Base-by-base conservation (phyloP, 2,113 vertebrate genomes). In the Pleuronectes platessa region DNA sequence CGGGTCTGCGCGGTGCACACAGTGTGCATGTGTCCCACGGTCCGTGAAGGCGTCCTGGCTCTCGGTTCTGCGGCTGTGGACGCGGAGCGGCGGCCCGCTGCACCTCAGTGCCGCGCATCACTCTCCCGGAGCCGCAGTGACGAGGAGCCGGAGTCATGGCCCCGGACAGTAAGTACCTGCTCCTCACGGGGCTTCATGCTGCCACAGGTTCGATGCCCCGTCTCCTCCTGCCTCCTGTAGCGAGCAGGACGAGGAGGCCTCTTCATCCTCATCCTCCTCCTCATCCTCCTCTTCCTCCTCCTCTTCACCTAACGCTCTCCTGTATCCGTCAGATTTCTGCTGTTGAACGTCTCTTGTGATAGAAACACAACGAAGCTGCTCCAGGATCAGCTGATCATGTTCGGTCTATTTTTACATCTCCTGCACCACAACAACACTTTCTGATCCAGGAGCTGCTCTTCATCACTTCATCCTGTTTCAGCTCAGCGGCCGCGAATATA, bases 81-180 rank as follows among this genome's bases (percentile, higher is more conserved):
- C 27, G 3, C 18, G 60, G 67, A 82, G 77, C 82, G 69, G 65
- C 81, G 67, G 84, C 82, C 87, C 60, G 86, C 83, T 69, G 82
- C 83, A 61, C 74, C 71, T 59, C 80, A 35, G 63, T 73, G 61
- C 62, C 78, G 53, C 70, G 53, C 58, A 20, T 66, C 49, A 26
- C 3, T 49, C 59, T 3, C 59, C 13, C 11, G 17, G 59, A 47
- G 10, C 64, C 40, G 67, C 87, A 2, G 13, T 3, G 58, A 40
- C 37, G 37, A 40, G 59, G 21, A 49, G 14, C 61, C 35, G 69
- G 84, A 68, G 88, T 86, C 92, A 96, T 96, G 96, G 93, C 92
- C 79, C 89, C 95, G 7, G 94, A 95, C 90, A 95, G 96, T 96
- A 93, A 96, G 96, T 96, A 89, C 23, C 12, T 11, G 54, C 53